Evolutionary conservation across 2,797 vertebrate genomes (phyloP), one percentile per base, ranked within the genome.

Genomic region (Crypturellus tataupa): DNA sequence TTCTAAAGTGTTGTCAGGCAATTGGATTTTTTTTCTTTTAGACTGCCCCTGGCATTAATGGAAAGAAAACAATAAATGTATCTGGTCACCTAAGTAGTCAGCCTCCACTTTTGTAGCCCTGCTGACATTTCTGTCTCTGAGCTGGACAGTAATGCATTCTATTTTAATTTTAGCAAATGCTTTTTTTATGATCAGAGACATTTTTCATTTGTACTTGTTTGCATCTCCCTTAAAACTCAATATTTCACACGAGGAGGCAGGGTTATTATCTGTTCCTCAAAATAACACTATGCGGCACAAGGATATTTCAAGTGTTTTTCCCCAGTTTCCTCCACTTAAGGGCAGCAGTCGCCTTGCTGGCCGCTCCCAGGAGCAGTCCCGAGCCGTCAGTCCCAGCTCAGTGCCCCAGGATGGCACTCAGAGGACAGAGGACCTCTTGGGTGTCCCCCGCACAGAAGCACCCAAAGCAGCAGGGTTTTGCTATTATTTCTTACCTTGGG

Each of bases 201-300:
- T 94, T 95, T 93, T 89, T 97, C 93, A 95, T 95, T 96, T 94
- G 92, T 89, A 92, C 87, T 80, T 89, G 93, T 95, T 96, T 96
- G 95, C 91, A 80, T 94, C 94, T 93, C 92, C 94, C 83, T 97
- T 95, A 95, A 89, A 96, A 95, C 89, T 83, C 94, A 89, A 49
- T 96, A 90, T 95, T 94, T 96, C 94, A 90, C 71, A 77, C 31
- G 44, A 51, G 81, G 65, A 85, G 53, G 69, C 62, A 20, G 11
- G 49, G 46, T 49, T 91, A 82, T 82, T 75, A 80, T 86, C 79
- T 83, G 44, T 86, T 90, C 42, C 72, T 95, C 85, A 89, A 81
- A 93, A 89, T 80, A 95, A 94, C 93, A 68, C 64, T 58, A 17
- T 58, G 82, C 93, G 76, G 63, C 94, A 95, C 25, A 27, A 81